These are phyloP conservation scores for Epinotia brunnichana DNA, from an alignment of 2,888 invertebrate genomes.

Conservation along the genomic window DNA sequence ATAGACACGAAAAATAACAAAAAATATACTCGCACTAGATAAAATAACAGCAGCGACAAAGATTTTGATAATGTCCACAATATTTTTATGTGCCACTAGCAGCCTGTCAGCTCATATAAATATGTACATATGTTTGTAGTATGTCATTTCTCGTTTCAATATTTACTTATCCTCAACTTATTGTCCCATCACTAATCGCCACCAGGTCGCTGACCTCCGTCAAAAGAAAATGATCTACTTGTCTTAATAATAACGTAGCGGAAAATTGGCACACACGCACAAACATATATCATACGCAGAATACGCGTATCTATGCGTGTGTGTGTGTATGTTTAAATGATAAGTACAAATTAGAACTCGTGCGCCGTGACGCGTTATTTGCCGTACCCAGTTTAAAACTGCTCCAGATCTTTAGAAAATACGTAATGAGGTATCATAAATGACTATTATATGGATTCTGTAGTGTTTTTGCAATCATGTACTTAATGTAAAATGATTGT, in stretches of 20 bases:
- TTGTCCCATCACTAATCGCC: conserved; percentile 27
- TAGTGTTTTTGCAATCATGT: background rate
- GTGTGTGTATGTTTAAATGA: conserved; percentile 17
- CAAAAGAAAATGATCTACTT: conserved; percentile 36
- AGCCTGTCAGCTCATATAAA: background rate
- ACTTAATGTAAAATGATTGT: too few species aligned
- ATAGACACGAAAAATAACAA: too few species aligned
- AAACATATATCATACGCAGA: background rate
- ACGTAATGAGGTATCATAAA: background rate
- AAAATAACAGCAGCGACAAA: background rate
- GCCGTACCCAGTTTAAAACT: conserved; percentile 29
- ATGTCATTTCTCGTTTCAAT: background rate
- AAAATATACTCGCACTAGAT: background rate
- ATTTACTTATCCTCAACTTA: background rate
- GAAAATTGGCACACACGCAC: conserved; percentile 41
- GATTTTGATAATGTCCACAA: background rate
- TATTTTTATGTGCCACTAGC: background rate
- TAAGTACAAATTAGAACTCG: conserved; percentile 32
- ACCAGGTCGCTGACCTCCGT: conserved; percentile 30
- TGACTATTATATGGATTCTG: background rate
- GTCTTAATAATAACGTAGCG: conserved; percentile 39
- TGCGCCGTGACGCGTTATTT: conserved; percentile 27
- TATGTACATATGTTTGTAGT: too few species aligned
- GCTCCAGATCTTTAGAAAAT: conserved; percentile 8
- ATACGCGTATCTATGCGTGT: background rate